Base-by-base conservation (phyloP, 1,140 invertebrate species). In the Zeugodacus cucurbitae region DNA sequence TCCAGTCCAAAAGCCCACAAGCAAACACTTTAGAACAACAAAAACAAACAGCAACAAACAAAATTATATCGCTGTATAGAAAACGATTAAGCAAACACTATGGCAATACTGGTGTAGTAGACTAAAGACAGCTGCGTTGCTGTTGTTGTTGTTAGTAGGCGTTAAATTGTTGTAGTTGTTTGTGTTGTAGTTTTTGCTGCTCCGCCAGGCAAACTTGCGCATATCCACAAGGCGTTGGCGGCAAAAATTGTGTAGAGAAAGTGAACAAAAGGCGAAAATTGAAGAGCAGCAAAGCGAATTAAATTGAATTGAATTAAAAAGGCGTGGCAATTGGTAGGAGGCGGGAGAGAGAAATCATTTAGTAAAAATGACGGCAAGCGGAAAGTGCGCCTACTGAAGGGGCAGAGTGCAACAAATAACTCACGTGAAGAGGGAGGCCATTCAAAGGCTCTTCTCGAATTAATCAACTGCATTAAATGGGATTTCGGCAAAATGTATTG, bases 241-340 rank as follows among this genome's bases (percentile, higher is more conserved):
- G 37, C 37, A 82, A 82, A 82, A 48, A 32, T 4, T 32, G n/a
- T 48, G 14, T 29, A 48, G 41, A 26, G n/a, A 48, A 82, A 26
- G 37, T 48, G 29, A 82, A 82, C 74, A 82, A 82, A 82, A 48
- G 37, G 8, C 37, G n/a, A 48, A 82, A 82, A 82, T 82, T 48
- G 44, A 48, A 48, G 44, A 48, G 41, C 44, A 48, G 44, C 41
- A 22, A 82, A 82, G 74, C 41, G 41, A 26, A 82, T 82, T 48
- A 48, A 82, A 82, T 82, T 37, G 74, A 48, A 54, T 82, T 82
- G 74, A 26, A 82, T 82, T 82, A 44, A n/a, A 48, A 41, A 48
- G 74, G 74, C 41, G 74, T 82, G 41, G 22, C 11, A 26, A 29
- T 34, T 67, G 62, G 26, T 32, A 34, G 26, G 0, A 17, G 4